Conservation (phyloP, 2,888 invertebrate genomes). For the Drosophila greeni region DNA sequence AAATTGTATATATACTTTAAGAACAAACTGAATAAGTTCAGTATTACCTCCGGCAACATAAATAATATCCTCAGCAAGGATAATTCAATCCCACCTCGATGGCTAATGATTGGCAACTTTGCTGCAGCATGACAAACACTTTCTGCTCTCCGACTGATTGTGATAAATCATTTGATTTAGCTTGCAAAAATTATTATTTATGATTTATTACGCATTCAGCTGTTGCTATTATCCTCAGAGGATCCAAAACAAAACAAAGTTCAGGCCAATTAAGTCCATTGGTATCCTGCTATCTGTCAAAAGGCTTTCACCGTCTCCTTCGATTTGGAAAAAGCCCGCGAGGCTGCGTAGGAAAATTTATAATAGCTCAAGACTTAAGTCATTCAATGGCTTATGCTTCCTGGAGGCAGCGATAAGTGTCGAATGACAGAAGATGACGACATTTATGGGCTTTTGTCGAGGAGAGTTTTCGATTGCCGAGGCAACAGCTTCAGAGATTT, state of each 20-base stretch:
- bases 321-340: slow-evolving; percentile 1
- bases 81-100: slow-evolving; percentile 13
- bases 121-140: slow-evolving; percentile 7
- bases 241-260: slow-evolving; percentile 11
- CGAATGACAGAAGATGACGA: slow-evolving; percentile 30
- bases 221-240: slow-evolving; percentile 16
- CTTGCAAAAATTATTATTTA: slow-evolving; percentile 18
- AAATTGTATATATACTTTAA: background rate
- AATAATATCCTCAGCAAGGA: background rate
- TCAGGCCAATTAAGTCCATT: slow-evolving; percentile 35
- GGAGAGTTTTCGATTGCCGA: slow-evolving; percentile 30
- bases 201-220: slow-evolving; percentile 35
- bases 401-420: slow-evolving; percentile 32
- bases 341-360: slow-evolving; percentile 13
- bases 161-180: slow-evolving; percentile 31
- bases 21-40: too few species aligned
- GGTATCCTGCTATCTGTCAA: slow-evolving; percentile 22
- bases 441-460: slow-evolving; percentile 40
- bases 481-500: slow-evolving; percentile 13
- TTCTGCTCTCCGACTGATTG: slow-evolving; percentile 3
- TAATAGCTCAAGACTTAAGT: slow-evolving; percentile 21
- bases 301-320: background rate
- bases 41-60: too few species aligned
- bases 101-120: slow-evolving; percentile 12
- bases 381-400: slow-evolving; percentile 25